These are phyloP conservation scores for Pentalonia nigronervosa DNA, from an alignment of 1,140 invertebrate species.

Conservation along the genomic window DNA sequence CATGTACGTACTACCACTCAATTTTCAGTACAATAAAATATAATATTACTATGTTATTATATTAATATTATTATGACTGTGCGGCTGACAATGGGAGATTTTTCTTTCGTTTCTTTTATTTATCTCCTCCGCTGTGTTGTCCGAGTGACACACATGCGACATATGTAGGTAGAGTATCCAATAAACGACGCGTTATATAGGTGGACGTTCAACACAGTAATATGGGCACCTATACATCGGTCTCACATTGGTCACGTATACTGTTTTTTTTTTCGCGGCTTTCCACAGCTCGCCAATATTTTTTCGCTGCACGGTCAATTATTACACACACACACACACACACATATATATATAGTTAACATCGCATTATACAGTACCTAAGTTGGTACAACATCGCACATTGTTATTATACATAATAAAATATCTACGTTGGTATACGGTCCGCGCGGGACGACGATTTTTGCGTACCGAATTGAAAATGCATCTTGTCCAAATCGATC, in stretches of 20 bases:
- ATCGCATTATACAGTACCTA: background rate
- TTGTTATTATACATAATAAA: background rate
- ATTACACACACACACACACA: too few species aligned
- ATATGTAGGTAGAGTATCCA: background rate
- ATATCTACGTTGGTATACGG: background rate
- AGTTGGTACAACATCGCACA: background rate
- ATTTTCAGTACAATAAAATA: conserved; percentile 31
- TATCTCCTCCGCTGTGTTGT: background rate
- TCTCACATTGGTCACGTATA: conserved; percentile 34
- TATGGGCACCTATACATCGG: background rate
- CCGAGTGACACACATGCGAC: conserved; percentile 47
- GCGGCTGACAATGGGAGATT: background rate
- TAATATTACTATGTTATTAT: background rate
- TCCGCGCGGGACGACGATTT: background rate
- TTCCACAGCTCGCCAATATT: background rate
- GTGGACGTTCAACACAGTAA: background rate
- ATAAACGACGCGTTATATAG: background rate
- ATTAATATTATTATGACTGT: background rate
- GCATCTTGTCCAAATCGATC: conserved; percentile 27
- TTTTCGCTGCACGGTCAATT: conserved; percentile 41
- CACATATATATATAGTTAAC: background rate
- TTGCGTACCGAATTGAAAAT: conserved; percentile 48
- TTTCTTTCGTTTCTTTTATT: conserved; percentile 36
- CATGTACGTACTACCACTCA: background rate
- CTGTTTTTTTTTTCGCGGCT: conserved; percentile 46